phyloP scores from a whole-genome alignment of 2,797 vertebrate genomes.

The Kryptolebias ocellatus region DNA sequence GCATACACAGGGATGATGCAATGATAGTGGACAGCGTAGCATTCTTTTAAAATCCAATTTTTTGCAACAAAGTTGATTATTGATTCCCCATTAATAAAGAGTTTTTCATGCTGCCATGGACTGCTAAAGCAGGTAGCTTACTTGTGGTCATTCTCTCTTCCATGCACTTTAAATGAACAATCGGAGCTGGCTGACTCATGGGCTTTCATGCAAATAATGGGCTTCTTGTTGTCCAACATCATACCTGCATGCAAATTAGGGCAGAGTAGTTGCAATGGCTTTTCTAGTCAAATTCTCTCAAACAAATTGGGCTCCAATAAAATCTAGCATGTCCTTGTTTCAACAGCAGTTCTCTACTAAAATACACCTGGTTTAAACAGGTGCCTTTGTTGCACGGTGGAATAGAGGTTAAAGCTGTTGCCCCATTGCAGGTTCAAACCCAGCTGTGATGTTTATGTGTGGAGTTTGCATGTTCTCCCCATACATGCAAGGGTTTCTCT shows the following conservation, averaged over 20 bases:
- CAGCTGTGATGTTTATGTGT: too few species aligned
- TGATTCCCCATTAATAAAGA: constrained; percentile 7
- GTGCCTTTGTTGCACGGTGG: background rate
- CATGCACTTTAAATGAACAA: constrained; percentile 24
- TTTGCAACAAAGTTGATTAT: constrained; percentile 15
- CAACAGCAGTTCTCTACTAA: background rate
- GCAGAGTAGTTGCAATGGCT: background rate
- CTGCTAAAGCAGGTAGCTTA: background rate
- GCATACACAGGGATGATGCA: constrained; percentile 12
- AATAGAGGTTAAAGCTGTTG: background rate
- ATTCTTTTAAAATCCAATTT: background rate
- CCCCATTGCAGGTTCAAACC: too few species aligned
- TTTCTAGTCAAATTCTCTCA: constrained; percentile 5
- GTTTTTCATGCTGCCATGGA: background rate
- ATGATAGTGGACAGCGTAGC: background rate
- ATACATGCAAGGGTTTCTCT: too few species aligned
- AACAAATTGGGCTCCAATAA: constrained; percentile 17
- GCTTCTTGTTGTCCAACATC: constrained; percentile 15
- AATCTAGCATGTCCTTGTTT: background rate
- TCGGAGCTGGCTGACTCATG: constrained; percentile 8
- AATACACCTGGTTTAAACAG: background rate
- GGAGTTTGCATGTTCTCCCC: too few species aligned
- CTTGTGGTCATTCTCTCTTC: constrained; percentile 30
- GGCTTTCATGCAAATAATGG: constrained; percentile 41
- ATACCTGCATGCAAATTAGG: constrained; percentile 35